These are phyloP conservation scores for Cladopsammia gracilis DNA, from an alignment of 64 coral and sea anemone genomes.

Conservation along the genomic window DNA sequence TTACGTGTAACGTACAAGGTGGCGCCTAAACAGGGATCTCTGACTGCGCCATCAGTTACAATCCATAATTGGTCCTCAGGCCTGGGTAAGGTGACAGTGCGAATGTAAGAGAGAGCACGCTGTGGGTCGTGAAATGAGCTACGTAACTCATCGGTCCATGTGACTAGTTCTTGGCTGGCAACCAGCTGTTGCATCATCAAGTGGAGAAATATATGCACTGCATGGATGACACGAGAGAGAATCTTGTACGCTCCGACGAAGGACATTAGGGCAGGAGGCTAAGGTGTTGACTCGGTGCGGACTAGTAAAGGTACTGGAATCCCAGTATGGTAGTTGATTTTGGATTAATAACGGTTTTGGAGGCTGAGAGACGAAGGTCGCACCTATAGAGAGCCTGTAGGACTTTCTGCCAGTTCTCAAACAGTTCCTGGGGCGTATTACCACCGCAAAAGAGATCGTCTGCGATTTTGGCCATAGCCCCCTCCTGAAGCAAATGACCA, in stretches of 20 bases:
- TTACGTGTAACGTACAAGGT: conserved; percentile 29
- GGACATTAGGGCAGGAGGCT: neutral
- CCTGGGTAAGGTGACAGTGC: neutral
- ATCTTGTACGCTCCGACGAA: neutral
- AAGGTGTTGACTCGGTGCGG: neutral
- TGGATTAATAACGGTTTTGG: conserved; percentile 25
- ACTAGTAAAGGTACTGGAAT: neutral
- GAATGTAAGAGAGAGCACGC: neutral
- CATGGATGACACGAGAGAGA: neutral
- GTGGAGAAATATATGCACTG: neutral
- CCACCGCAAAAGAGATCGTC: conserved; percentile 26
- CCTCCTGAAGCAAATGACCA: too few species aligned
- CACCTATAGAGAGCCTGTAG: neutral
- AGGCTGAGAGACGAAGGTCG: conserved; percentile 23
- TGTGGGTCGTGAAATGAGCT: neutral
- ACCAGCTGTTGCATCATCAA: neutral
- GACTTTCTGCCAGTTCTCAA: neutral
- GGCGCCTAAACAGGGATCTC: conserved; percentile 4
- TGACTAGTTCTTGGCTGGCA: neutral
- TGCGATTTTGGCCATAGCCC: neutral
- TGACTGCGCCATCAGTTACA: neutral
- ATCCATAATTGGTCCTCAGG: neutral
- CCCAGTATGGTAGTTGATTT: neutral
- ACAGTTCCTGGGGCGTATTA: neutral
- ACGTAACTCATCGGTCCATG: neutral